These are phyloP conservation scores for Monochamus saltuarius DNA, from an alignment of 1,140 invertebrate species.

Conservation along the genomic window DNA sequence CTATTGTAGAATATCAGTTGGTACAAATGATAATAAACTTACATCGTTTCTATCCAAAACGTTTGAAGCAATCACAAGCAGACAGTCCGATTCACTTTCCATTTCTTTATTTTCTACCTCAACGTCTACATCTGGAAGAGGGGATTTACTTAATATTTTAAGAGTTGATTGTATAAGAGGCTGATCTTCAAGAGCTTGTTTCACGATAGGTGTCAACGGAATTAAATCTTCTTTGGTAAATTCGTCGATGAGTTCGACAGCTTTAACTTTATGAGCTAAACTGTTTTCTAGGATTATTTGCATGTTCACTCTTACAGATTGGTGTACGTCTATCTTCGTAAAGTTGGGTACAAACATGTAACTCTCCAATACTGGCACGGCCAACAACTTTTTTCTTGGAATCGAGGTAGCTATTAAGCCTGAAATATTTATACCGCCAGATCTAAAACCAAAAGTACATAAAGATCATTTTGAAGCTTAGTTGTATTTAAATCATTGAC, in stretches of 20 bases:
- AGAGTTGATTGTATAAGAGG: conserved; percentile 64
- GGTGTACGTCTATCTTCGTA: conserved; percentile 43
- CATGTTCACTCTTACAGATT: conserved; percentile 58
- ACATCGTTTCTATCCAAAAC: conserved; percentile 41
- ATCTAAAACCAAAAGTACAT: conserved; percentile 54
- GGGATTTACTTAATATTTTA: conserved; percentile 46
- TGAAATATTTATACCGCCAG: conserved; percentile 81
- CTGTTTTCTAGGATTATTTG: conserved; percentile 82
- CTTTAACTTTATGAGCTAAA: conserved; percentile 66
- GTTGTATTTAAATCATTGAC: no score
- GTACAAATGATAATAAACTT: neutral
- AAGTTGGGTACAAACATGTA: conserved; percentile 76
- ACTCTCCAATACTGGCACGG: conserved; percentile 69
- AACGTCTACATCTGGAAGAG: conserved; percentile 55
- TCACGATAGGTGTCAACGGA: conserved; percentile 60
- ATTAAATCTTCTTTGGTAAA: conserved; percentile 52
- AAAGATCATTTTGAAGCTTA: conserved; percentile 31
- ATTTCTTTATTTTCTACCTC: conserved; percentile 64
- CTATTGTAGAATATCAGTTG: no score
- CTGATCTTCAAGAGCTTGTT: conserved; percentile 58
- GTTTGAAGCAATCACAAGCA: conserved; percentile 59
- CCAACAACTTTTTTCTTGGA: conserved; percentile 62
- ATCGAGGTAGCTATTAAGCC: conserved; percentile 80
- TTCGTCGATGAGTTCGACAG: conserved; percentile 66
- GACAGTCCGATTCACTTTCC: conserved; percentile 56